These are phyloP conservation scores for Falco columbarius DNA, from an alignment of 2,797 vertebrate species.

Conservation along the genomic window DNA sequence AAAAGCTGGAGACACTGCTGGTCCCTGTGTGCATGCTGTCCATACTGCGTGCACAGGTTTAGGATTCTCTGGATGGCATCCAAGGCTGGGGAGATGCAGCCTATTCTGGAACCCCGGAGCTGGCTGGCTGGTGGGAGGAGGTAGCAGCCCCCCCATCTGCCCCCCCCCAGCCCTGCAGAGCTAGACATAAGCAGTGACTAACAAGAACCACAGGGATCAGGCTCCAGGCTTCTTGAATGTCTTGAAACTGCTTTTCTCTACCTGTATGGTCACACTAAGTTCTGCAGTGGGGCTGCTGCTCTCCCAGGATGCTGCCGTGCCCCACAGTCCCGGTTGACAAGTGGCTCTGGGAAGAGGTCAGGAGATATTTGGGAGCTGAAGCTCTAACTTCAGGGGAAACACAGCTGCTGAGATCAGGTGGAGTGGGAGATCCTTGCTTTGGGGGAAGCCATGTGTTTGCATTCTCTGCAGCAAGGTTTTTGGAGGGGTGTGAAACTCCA, in stretches of 20 bases:
- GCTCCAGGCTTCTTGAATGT: neutral
- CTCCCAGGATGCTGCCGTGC: neutral
- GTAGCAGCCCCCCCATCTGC: neutral
- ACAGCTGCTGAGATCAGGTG: neutral
- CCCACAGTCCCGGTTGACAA: neutral
- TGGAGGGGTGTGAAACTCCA: neutral
- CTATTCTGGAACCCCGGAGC: neutral
- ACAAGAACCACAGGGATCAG: neutral
- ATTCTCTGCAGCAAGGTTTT: fast-evolving
- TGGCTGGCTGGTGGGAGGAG: neutral
- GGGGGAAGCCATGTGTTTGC: neutral
- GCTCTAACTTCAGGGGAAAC: neutral
- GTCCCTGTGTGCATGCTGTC: neutral
- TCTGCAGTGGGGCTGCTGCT: neutral
- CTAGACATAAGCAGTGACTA: neutral
- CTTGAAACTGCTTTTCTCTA: neutral
- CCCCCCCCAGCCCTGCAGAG: neutral
- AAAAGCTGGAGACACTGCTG: fast-evolving
- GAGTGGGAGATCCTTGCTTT: neutral
- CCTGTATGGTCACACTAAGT: neutral
- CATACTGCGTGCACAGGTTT: fast-evolving
- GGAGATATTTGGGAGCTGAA: neutral
- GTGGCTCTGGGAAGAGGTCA: neutral
- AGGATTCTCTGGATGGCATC: neutral
- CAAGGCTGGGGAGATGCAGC: neutral